phyloP scores from a whole-genome alignment of 2,113 vertebrate species.

The Mesitornis unicolor region DNA sequence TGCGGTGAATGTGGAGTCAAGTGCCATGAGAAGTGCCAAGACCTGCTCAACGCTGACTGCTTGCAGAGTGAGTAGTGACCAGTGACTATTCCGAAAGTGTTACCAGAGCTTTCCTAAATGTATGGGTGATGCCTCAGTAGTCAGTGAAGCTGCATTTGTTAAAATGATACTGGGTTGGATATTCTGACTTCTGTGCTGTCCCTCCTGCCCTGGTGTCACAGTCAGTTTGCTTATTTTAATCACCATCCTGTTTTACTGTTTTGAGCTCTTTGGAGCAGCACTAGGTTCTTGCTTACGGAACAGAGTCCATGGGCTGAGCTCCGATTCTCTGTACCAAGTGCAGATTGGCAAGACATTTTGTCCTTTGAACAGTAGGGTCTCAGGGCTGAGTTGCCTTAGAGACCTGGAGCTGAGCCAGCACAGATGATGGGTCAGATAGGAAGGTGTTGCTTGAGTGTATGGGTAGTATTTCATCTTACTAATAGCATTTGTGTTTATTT shows the following conservation, averaged over 20 bases:
- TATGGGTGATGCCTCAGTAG: neutral
- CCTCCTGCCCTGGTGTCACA: neutral
- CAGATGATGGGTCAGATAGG: neutral
- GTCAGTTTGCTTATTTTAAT: neutral
- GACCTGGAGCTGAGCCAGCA: neutral
- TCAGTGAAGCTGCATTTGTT: too few species aligned
- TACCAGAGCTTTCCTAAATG: neutral
- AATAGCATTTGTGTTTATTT: neutral
- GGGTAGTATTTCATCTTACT: neutral
- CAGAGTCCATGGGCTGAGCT: neutral
- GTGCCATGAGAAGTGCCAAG: constrained; percentile 98
- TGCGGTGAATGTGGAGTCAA: constrained; percentile 96
- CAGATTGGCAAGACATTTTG: neutral
- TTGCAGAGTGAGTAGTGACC: constrained; percentile 87
- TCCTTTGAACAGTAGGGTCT: neutral
- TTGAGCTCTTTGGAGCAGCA: neutral
- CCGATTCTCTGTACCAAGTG: neutral
- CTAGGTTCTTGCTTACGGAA: neutral
- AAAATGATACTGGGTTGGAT: neutral
- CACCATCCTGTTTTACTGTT: neutral
- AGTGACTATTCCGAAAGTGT: neutral
- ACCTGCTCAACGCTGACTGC: constrained; percentile 95
- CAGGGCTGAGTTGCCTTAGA: neutral
- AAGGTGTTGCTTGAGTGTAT: neutral
- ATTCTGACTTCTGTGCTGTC: neutral